Percentiles rank a stretch among this genome's conserved stretches.
Conservation (phyloP, 2,113 vertebrate species). For the Rhagologus leucostigma region DNA sequence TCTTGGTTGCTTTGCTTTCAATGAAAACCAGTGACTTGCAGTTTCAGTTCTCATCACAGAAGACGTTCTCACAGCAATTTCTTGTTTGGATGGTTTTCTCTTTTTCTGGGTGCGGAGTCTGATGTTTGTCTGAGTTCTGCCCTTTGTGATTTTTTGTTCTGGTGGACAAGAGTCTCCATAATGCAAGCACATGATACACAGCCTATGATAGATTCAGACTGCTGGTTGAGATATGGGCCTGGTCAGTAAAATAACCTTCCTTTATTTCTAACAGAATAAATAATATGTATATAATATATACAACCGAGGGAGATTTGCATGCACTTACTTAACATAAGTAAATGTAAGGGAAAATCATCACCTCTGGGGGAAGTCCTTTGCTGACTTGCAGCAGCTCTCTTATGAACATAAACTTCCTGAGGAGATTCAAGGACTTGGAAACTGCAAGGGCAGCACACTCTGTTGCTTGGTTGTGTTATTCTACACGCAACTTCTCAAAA, state of each 20-base stretch:
- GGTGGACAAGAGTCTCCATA: neutral
- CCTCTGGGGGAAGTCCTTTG: neutral
- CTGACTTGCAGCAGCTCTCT: neutral
- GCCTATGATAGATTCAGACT: neutral
- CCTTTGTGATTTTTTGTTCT: neutral
- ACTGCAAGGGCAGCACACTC: neutral
- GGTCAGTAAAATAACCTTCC: neutral
- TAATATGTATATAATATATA: neutral
- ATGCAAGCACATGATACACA: rapidly evolving
- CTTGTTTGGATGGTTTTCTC: slow-evolving; percentile 43
- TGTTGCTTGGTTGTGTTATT: neutral
- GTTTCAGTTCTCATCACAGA: slow-evolving; percentile 64
- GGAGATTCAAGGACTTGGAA: neutral
- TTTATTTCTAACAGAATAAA: neutral
- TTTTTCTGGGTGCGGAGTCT: neutral
- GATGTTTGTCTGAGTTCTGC: neutral
- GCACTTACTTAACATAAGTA: neutral
- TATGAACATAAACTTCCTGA: neutral
- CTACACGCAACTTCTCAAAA: neutral
- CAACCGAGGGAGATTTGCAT: neutral
- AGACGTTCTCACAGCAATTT: slow-evolving; percentile 38
- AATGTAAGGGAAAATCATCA: neutral
- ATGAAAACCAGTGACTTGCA: slow-evolving; percentile 62
- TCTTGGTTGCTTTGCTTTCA: slow-evolving; percentile 60
- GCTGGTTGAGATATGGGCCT: neutral